These are phyloP conservation scores for Conus canariensis DNA, from an alignment of 2,888 invertebrate species.

Conservation along the genomic window DNA sequence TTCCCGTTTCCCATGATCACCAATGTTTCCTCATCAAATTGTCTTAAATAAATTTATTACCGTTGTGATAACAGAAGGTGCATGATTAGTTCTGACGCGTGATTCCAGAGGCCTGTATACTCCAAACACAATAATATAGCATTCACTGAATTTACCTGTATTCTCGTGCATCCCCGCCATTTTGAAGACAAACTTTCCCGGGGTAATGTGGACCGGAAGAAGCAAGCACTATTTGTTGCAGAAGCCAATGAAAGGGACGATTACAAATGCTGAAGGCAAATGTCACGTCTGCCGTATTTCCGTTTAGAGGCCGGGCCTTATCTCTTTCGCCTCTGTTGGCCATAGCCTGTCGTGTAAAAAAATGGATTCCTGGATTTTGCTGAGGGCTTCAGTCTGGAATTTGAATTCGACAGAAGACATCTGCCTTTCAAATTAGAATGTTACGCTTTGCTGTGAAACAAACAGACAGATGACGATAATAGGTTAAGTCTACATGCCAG, in stretches of 20 bases:
- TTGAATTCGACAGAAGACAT: neutral
- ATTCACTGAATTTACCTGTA: no score
- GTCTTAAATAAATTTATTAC: no score
- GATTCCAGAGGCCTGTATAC: no score
- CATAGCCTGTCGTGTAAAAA: neutral
- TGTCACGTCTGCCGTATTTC: constrained; percentile 26
- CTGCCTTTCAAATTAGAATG: no score
- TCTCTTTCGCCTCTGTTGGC: neutral
- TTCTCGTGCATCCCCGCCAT: constrained; percentile 18
- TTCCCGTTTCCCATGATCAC: no score
- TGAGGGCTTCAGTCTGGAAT: neutral
- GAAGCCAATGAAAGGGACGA: constrained; percentile 23
- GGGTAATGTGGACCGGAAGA: constrained; percentile 35
- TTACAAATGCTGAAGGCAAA: constrained; percentile 9
- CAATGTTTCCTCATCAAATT: no score
- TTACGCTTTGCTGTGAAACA: no score
- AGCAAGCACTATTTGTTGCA: neutral
- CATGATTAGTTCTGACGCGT: no score
- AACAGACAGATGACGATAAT: no score
- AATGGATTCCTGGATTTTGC: neutral
- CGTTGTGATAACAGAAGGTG: no score
- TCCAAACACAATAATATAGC: no score
- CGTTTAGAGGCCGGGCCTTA: constrained; percentile 27
- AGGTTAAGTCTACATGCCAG: no score
- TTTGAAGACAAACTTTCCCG: constrained; percentile 45